Base-by-base conservation (phyloP, 2,113 vertebrate species). In the Muscicapa adusta region DNA sequence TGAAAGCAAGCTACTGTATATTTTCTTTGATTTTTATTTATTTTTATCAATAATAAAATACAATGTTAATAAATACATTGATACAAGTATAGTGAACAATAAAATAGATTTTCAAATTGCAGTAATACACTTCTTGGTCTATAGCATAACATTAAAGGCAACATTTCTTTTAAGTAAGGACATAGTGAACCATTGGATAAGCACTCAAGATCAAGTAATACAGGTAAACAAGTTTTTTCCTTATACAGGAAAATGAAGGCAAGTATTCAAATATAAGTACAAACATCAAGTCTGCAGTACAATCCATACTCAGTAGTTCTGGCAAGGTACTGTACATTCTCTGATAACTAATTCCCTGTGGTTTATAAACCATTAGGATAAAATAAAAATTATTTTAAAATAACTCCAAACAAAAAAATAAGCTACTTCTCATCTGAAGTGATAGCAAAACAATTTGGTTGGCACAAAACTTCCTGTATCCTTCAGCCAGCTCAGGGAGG, bases 41-140 rank as follows among this genome's bases (percentile, higher is more conserved):
- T 97, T 96, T 96, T 97, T 91, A 85, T 98, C 96, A 88, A 98
- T 98, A 98, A 93, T 98, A 98, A 98, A 98, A 98, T 98, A 98
- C 98, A 98, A 54, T 96, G 71, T 97, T 98, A 97, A 97, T 97
- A 97, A 98, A 96, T 98, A 98, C 98, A 98, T 97, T 78, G 82
- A 94, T 98, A 98, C 98, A 98, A 96, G 96, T 95, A 96, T 94
- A 97, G 95, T 93, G 88, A 97, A 98, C 97, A 98, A 97, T 97
- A 98, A 96, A 97, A 98, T 95, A 97, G 81, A 94, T 94, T 91
- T 97, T 97, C 96, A 96, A 96, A 95, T 97, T 97, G 95, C 97
- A 98, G 48, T 96, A 96, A 94, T 96, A 98, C 98, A 98, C 95
- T 95, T 97, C 91, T 96, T 96, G 83, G 89, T 95, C 95, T 97